phyloP scores from a whole-genome alignment of 2,888 invertebrate genomes.

The Strigamia transsilvanica region DNA sequence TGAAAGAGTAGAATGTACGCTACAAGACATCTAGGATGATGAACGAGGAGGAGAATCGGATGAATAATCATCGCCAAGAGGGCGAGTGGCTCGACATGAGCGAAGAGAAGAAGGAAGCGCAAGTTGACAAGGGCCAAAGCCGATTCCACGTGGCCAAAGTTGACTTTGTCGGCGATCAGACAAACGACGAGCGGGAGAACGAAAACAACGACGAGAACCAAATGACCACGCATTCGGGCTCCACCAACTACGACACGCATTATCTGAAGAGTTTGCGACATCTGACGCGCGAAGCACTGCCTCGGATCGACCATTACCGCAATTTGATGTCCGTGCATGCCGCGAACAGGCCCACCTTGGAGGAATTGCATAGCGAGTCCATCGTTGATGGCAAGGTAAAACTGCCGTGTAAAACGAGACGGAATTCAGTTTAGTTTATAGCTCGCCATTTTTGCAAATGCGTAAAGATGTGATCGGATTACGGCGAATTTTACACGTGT shows the following conservation, averaged over 20 bases:
- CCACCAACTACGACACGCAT: slow-evolving; percentile 60
- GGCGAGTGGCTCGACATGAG: slow-evolving; percentile 56
- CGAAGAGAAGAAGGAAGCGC: slow-evolving; percentile 50
- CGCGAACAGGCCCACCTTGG: slow-evolving; percentile 63
- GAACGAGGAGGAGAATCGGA: background rate
- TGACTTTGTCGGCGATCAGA: slow-evolving; percentile 57
- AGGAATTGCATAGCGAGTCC: slow-evolving; percentile 64
- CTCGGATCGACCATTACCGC: slow-evolving; percentile 67
- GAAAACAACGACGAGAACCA: slow-evolving; percentile 50
- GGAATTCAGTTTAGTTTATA: background rate
- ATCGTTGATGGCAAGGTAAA: slow-evolving; percentile 54
- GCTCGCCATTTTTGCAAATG: background rate
- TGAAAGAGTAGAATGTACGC: slow-evolving; percentile 33
- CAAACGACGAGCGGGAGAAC: slow-evolving; percentile 37
- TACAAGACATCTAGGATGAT: slow-evolving; percentile 13
- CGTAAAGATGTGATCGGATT: background rate
- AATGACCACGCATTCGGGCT: slow-evolving; percentile 56
- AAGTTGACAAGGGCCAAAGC: slow-evolving; percentile 55
- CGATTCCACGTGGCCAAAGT: slow-evolving; percentile 60
- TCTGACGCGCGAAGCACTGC: slow-evolving; percentile 65
- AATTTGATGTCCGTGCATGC: slow-evolving; percentile 63
- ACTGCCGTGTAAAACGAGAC: background rate
- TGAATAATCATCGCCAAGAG: slow-evolving; percentile 14
- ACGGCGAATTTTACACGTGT: background rate
- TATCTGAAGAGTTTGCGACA: slow-evolving; percentile 62